Evolutionary conservation across 2,797 vertebrate genomes (phyloP), one percentile per base, ranked within the genome.

Genomic region (Sphenodon punctatus): DNA sequence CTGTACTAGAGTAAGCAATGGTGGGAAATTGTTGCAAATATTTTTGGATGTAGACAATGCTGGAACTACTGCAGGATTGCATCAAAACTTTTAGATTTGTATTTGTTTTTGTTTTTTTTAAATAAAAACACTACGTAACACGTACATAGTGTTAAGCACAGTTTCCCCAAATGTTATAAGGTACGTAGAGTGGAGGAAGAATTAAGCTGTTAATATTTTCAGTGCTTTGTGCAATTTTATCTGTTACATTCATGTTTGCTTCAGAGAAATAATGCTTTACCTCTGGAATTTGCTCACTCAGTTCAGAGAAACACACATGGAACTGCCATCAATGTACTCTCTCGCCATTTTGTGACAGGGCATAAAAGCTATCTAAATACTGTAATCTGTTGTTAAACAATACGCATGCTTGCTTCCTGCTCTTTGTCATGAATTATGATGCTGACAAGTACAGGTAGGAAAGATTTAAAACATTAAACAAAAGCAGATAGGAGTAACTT

Each of bases 291-390:
- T n/a, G n/a, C n/a, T n/a, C n/a, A n/a, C n/a, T n/a, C n/a, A n/a
- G n/a, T n/a, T n/a, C n/a, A n/a, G n/a, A n/a, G n/a, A n/a, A n/a
- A n/a, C n/a, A n/a, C n/a, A n/a, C n/a, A n/a, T n/a, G n/a, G n/a
- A 89, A 51, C 4, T 32, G 65, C 19, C 65, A 78, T 43, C 77
- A 65, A 75, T 84, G 70, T 73, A 65, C 60, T 75, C 25, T 38
- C 53, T 66, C 55, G n/a, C 41, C 58, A 82, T 43, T 49, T 46
- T 78, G 56, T 78, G 67, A 79, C 19, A 27, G 7, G 78, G 77
- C 61, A 70, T 74, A 78, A 93, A 93, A 91, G 27, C 55, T 84
- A 46, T 84, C 42, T 90, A 90, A 92, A 78, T 78, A 80, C 65
- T 80, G 46, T 71, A 78, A 82, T 92, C 68, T 92, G 41, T 90